These are phyloP conservation scores for Psilanteris sp. DNA, from an alignment of 1,140 invertebrate species.

Conservation along the genomic window DNA sequence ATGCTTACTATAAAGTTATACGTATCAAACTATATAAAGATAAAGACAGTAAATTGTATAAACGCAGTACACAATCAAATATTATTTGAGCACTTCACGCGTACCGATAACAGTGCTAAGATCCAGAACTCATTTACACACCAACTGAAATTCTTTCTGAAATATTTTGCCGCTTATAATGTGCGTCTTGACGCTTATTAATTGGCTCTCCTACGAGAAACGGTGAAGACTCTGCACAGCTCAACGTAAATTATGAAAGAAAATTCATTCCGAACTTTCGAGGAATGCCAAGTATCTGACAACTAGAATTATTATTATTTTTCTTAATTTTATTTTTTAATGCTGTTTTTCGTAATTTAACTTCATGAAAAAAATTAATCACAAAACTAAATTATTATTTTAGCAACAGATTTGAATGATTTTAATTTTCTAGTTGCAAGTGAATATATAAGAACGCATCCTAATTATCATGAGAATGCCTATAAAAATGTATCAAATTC, in stretches of 20 bases:
- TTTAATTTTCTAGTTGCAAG: too few species aligned
- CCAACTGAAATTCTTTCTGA: slow-evolving; percentile 47
- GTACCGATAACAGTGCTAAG: slow-evolving; percentile 22
- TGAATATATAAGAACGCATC: too few species aligned
- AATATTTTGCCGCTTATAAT: slow-evolving; percentile 49
- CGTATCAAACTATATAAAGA: too few species aligned
- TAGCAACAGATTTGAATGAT: not conserved
- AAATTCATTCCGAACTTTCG: slow-evolving; percentile 36
- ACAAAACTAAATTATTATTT: not conserved
- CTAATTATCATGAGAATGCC: too few species aligned
- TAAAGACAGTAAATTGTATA: slow-evolving; percentile 35
- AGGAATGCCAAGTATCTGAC: slow-evolving; percentile 44
- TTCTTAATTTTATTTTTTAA: too few species aligned
- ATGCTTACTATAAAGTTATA: too few species aligned
- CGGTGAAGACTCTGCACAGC: not conserved
- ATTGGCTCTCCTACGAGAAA: slow-evolving; percentile 41
- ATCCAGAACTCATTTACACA: slow-evolving; percentile 42
- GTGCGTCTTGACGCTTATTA: slow-evolving; percentile 51
- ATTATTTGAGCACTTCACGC: slow-evolving; percentile 24
- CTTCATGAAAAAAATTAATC: slow-evolving; percentile 5
- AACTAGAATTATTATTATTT: slow-evolving; percentile 22
- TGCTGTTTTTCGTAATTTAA: slow-evolving; percentile 9
- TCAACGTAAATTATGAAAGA: slow-evolving; percentile 49
- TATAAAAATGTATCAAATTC: too few species aligned
- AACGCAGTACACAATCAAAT: slow-evolving; percentile 21